phyloP scores from a whole-genome alignment of 2,888 invertebrate species.

The Coleophora deauratella region DNA sequence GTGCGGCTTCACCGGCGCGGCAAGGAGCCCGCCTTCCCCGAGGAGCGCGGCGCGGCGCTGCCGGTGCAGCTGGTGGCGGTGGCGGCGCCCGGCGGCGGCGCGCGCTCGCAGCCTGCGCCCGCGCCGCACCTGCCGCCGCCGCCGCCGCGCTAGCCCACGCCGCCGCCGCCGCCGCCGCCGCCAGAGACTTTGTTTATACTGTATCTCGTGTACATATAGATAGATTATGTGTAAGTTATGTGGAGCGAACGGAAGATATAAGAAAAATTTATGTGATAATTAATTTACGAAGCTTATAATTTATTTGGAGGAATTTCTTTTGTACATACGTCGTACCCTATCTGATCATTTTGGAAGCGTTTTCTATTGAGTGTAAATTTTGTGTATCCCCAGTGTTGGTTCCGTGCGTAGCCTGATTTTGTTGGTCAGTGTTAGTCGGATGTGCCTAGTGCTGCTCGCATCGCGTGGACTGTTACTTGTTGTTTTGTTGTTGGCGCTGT shows the following conservation, averaged over 20 bases:
- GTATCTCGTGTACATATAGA: constrained; percentile 57
- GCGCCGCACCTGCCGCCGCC: constrained; percentile 19
- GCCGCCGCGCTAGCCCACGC: background rate
- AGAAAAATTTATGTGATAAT: constrained; percentile 73
- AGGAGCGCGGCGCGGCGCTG: constrained; percentile 55
- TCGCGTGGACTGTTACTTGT: constrained; percentile 59
- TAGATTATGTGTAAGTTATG: constrained; percentile 64
- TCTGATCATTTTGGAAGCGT: constrained; percentile 36
- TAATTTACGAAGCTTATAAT: constrained; percentile 72
- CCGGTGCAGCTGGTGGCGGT: constrained; percentile 53
- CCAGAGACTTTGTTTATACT: constrained; percentile 33
- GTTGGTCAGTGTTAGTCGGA: constrained; percentile 45
- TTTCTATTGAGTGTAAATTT: constrained; percentile 36
- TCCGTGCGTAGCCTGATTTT: constrained; percentile 43
- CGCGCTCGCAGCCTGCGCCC: constrained; percentile 27
- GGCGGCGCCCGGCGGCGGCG: constrained; percentile 53
- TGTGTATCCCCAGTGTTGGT: constrained; percentile 41
- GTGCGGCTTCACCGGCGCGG: constrained; percentile 76
- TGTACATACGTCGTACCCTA: constrained; percentile 63
- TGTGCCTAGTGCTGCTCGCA: constrained; percentile 58
- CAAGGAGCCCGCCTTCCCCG: constrained; percentile 46
- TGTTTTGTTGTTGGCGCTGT: constrained; percentile 57
- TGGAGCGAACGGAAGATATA: constrained; percentile 56
- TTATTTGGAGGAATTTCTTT: constrained; percentile 69
- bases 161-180: background rate